Percentiles rank a stretch among this genome's conserved stretches.
Conservation (phyloP, 2,888 invertebrate species). For the Thecophora atra region DNA sequence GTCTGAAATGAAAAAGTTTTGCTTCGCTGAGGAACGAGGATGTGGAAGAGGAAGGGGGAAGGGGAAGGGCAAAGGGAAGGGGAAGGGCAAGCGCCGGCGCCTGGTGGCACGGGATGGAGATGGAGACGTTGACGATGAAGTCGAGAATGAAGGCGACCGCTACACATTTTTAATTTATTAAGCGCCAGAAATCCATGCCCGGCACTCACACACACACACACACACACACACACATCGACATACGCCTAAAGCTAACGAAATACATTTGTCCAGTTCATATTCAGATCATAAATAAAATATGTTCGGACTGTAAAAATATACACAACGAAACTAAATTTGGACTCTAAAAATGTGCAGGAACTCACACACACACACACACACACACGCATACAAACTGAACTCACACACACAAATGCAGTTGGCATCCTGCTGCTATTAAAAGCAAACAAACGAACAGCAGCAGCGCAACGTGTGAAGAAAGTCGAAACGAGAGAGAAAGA, state of each 20-base stretch:
- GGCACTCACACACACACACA: not conserved
- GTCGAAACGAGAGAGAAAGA: too few relatives aligned
- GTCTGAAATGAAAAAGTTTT: too few relatives aligned
- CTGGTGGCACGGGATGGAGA: not conserved
- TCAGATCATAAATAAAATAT: not conserved
- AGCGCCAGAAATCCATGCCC: too few relatives aligned
- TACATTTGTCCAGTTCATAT: not conserved
- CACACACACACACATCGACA: not conserved
- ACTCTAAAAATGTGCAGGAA: not conserved
- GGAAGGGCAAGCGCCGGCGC: not conserved
- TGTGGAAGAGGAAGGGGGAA: too few relatives aligned
- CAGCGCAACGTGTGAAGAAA: too few relatives aligned
- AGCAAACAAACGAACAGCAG: too few relatives aligned
- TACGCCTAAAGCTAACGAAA: not conserved
- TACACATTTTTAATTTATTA: too few relatives aligned
- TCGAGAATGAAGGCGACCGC: not conserved
- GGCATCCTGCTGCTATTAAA: too few relatives aligned
- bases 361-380: slow-evolving; percentile 8
- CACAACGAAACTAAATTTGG: not conserved
- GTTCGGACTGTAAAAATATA: not conserved
- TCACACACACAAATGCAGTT: too few relatives aligned
- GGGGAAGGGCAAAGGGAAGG: too few relatives aligned
- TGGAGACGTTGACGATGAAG: not conserved
- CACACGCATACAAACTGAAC: not conserved
- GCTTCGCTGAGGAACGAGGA: too few relatives aligned